Evolutionary conservation across 2,888 invertebrate species (phyloP), one percentile per base, ranked within the genome.

Genomic region (Pyrrhia umbra): DNA sequence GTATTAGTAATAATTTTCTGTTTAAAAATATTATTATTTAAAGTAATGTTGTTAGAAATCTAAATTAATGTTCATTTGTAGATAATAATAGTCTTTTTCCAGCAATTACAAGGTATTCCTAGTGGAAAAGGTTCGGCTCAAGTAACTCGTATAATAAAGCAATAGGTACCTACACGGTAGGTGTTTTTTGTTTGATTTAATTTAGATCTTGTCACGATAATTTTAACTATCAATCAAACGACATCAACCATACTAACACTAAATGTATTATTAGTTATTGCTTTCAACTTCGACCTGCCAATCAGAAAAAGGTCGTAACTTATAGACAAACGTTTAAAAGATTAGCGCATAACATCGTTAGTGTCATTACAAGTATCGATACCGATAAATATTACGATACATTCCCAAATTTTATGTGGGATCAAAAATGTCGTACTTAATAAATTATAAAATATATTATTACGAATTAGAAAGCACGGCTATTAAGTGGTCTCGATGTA

Each of bases 381-480:
- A 65, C 42, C 49, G 56, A 72, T 77, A 72, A 68, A 71, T 78
- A 68, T 58, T 39, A 77, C 51, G 75, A 79, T 64, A 60, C 65
- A 71, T 73, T 75, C 67, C 61, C 43, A 58, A 79, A 77, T 55
- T 79, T 73, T 75, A 79, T 75, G 70, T 71, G 63, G 58, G 63
- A 79, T 79, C 77, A 72, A 72, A 80, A 66, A 72, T 73, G 77
- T 77, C 73, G 75, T 77, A 68, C 79, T 57, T 58, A 56, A 80
- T 80, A 80, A 80, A 80, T 80, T 68, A 74, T 73, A 70, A 77
- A 80, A 78, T 74, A 65, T 80, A 78, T 79, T 75, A 70, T 75
- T 74, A 80, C 55, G 75, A 71, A 80, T 83, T 82, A 81, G 85
- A 86, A 86, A 83, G 81, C 78, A 79, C 62, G 57, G 78, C 77